Evolutionary conservation across 2,797 vertebrate species (phyloP).

Genomic region (Karalla daura): DNA sequence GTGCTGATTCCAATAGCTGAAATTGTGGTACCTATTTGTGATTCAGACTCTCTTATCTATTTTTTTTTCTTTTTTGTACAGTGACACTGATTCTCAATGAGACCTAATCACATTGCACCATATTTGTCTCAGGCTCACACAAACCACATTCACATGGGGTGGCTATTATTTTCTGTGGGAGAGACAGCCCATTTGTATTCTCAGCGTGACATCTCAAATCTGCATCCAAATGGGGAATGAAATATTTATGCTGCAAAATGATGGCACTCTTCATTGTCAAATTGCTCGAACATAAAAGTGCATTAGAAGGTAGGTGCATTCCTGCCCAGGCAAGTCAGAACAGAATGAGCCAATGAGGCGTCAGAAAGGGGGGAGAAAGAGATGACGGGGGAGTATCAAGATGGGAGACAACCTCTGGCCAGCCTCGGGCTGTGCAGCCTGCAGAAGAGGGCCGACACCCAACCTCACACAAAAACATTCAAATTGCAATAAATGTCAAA

Average conservation of each 20-base stretch:
- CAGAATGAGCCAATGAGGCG: slow-evolving; percentile 74
- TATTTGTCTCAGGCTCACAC: slow-evolving; percentile 53
- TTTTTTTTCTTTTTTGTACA: slow-evolving; percentile 43
- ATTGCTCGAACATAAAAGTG: slow-evolving; percentile 83
- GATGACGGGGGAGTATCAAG: slow-evolving; percentile 31
- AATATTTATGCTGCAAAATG: slow-evolving; percentile 84
- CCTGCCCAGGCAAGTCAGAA: slow-evolving; percentile 80
- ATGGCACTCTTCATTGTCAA: slow-evolving; percentile 82
- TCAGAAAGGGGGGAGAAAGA: slow-evolving; percentile 13
- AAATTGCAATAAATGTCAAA: slow-evolving; percentile 32
- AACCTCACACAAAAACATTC: slow-evolving; percentile 40
- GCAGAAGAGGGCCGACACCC: slow-evolving; percentile 52
- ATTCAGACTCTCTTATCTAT: slow-evolving; percentile 30
- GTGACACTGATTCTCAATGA: slow-evolving; percentile 54
- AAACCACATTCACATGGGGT: slow-evolving; percentile 65
- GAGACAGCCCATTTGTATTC: slow-evolving; percentile 79
- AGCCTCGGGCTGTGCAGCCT: slow-evolving; percentile 39
- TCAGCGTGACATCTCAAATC: slow-evolving; percentile 65
- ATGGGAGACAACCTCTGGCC: slow-evolving; percentile 43
- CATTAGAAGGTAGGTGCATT: slow-evolving; percentile 80
- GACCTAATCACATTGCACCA: slow-evolving; percentile 49
- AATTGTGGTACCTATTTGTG: slow-evolving; percentile 32
- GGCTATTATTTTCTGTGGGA: slow-evolving; percentile 42
- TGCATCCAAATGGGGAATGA: slow-evolving; percentile 84
- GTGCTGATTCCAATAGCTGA: slow-evolving; percentile 4